Base-by-base conservation (phyloP, 92 coral and sea anemone species). In the Heteractis magnifica region DNA sequence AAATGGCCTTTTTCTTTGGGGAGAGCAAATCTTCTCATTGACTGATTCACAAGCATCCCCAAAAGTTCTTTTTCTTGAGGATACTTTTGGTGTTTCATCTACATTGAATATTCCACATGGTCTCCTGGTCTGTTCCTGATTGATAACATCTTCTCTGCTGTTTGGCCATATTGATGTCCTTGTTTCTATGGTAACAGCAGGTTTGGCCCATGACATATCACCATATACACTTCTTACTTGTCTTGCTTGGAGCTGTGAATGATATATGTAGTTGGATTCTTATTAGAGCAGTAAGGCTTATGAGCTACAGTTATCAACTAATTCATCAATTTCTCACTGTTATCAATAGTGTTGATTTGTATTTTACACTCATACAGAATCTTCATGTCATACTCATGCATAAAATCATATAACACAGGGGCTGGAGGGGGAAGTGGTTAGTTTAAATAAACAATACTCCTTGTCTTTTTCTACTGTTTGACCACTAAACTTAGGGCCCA, bases 121-220 rank as follows among this genome's bases (percentile, higher is more conserved):
- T 21, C 77, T 78, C n/a, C 65, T 84, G 18, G 75, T 48, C 11
- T 19, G 26, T 23, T 78, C 73, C 26, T 14, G 44, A 13, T 26
- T 52, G 65, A 41, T 71, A 9, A 49, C 34, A 12, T n/a, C 11
- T 10, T 48, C 62, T 21, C 59, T 72, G 20, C 10, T 50, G 20
- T 59, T 75, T 48, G 59, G 86, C 86, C 86, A 82, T 70, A 81
- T 81, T 82, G 86, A 72, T 41, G 79, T 72, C 60, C 86, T 58
- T 50, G 76, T 75, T 50, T 18, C 19, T 79, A 85, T 81, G 49
- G 83, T 73, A 77, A 86, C 77, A 9, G 84, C 90, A 34, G 95
- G 91, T 71, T 87, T 83, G 41, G 95, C 95, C 95, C 93, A 92
- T 52, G 86, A 65, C 93, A 92, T 92, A 75, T 92, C 93, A 10